These are phyloP conservation scores for Amphilophus citrinellus DNA, from an alignment of 2,113 vertebrate species.

Conservation along the genomic window DNA sequence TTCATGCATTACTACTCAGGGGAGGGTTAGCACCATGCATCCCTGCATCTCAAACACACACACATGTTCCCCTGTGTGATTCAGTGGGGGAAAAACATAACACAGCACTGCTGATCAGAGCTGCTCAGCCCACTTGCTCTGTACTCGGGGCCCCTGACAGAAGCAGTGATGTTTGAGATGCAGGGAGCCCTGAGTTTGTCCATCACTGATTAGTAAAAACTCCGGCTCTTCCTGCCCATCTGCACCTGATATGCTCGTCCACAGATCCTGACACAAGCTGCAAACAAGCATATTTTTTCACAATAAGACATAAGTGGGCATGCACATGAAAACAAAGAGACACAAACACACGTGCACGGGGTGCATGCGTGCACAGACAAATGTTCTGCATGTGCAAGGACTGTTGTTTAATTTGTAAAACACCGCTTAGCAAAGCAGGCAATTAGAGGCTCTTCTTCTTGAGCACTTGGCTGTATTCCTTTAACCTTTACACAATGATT, in stretches of 20 bases:
- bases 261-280: conserved; percentile 56
- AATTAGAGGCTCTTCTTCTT: conserved; percentile 83
- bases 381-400: conserved; percentile 56
- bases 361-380: conserved; percentile 27
- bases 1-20: conserved; percentile 83
- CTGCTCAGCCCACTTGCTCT: conserved; percentile 70
- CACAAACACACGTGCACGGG: conserved; percentile 17
- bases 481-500: conserved; percentile 84
- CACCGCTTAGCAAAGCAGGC: conserved; percentile 78
- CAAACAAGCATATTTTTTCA: conserved; percentile 39
- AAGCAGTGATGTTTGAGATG: conserved; percentile 69
- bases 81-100: conserved; percentile 48
- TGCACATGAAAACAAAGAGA: conserved; percentile 42
- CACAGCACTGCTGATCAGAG: conserved; percentile 77
- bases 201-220: conserved; percentile 80
- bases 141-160: conserved; percentile 69
- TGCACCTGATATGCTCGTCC: conserved; percentile 57
- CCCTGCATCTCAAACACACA: conserved; percentile 78
- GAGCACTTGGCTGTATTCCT: conserved; percentile 81
- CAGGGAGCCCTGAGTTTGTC: conserved; percentile 71
- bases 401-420: conserved; percentile 84
- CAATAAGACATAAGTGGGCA: conserved; percentile 50
- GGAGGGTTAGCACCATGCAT: conserved; percentile 78
- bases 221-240: conserved; percentile 46
- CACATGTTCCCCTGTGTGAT: conserved; percentile 75